Evolutionary conservation across 2,888 invertebrate species (phyloP), one percentile per base, ranked within the genome.

Genomic region (Apamea epomidion): DNA sequence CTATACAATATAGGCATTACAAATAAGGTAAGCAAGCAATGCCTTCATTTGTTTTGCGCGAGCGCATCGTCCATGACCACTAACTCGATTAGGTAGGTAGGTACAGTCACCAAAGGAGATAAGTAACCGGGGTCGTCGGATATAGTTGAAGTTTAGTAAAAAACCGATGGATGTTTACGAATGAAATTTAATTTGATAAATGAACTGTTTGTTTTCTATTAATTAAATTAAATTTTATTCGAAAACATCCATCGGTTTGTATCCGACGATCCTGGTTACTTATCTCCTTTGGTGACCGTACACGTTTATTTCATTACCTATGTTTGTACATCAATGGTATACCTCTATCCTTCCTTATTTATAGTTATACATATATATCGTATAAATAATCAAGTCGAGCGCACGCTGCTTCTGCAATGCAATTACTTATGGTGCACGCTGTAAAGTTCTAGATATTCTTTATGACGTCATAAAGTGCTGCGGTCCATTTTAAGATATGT

Each of bases 21-120:
- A 21, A 21, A 54, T 75, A 48, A 69, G 25, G 58, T 84, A 77
- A 75, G 29, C 67, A 80, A 74, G 16, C 60, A 71, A 25, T n/a
- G 7, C 37, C 69, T 67, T 45, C 37, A 16, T n/a, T 73, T 78
- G 82, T 86, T 86, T 70, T 86, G 82, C 75, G 51, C 68, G 29
- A 60, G 73, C 73, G 85, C 86, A 83, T 67, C 68, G 62, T 42
- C 58, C 68, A 45, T 67, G 48, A 68, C 37, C 54, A 54, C 51
- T 82, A 76, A 85, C 54, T 69, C 29, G 65, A 70, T 74, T 70
- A 74, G 8, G 12, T 72, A 81, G 12, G 16, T 69, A 81, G 8
- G 5, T 67, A 42, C 42, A 42, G 42, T 42, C 42, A 42, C 42
- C 42, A 42, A 42, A 42, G 42, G 42, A 42, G 42, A 42, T 42